A percentile compares a stretch with the other conserved stretches of the same genome.
Conservation (phyloP, 2,888 invertebrate genomes). For the Pseudeuparius sepicola region DNA sequence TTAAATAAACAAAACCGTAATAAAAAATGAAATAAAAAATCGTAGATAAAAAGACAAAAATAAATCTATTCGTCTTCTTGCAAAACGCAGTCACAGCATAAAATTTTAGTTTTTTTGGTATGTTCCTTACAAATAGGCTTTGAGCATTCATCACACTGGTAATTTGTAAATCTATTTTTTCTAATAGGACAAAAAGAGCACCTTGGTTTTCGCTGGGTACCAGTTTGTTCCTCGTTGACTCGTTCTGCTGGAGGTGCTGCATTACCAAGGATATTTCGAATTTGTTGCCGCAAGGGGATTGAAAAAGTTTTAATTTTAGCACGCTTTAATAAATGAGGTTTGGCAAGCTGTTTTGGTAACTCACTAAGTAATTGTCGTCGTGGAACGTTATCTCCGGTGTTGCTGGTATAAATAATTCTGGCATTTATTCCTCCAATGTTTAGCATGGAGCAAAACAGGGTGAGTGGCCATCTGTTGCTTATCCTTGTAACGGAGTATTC, state of each 20-base stretch:
- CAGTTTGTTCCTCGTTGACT: background rate
- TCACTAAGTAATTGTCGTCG: no score
- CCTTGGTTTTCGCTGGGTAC: background rate
- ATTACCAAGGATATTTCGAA: background rate
- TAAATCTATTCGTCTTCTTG: no score
- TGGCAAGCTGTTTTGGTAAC: slow-evolving; percentile 4
- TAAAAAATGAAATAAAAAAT: no score
- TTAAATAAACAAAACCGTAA: no score
- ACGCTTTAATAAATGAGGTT: slow-evolving; percentile 5
- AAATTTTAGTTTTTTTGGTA: no score
- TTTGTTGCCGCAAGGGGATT: slow-evolving; percentile 6
- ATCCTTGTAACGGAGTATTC: slow-evolving; percentile 12
- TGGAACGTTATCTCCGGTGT: no score
- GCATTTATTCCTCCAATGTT: slow-evolving; percentile 1
- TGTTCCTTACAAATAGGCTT: no score
- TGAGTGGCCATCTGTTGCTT: slow-evolving; percentile 10
- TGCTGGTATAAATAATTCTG: slow-evolving; percentile 9
- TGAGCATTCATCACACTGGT: slow-evolving; percentile 1
- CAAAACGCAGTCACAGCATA: no score
- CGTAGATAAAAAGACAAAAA: no score
- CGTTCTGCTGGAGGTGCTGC: background rate
- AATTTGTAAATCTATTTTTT: slow-evolving; percentile 4
- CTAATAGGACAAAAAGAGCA: slow-evolving; percentile 3
- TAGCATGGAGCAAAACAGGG: slow-evolving; percentile 1
- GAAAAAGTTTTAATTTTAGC: slow-evolving; percentile 3